Evolutionary conservation across 2,888 invertebrate genomes (phyloP).

Genomic region (Gerris lacustris): DNA sequence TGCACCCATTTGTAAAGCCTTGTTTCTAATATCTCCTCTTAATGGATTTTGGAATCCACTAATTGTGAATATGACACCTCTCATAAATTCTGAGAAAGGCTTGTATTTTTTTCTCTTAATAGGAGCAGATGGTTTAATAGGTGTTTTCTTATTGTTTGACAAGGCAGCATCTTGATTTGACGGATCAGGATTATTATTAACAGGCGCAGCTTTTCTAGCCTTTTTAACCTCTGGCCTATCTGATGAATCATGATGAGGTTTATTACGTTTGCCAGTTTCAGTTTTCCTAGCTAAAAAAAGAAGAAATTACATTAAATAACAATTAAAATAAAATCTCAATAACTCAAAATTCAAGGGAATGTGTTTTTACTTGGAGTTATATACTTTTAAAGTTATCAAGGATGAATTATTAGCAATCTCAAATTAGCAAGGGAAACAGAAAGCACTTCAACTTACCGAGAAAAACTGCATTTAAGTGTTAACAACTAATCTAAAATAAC

Average conservation of each 20-base stretch:
- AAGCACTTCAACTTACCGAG: too few relatives aligned
- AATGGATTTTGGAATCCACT: conserved; percentile 80
- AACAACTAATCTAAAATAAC: too few relatives aligned
- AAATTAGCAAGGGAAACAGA: too few relatives aligned
- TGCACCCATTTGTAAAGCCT: conserved; percentile 66
- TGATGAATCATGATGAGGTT: conserved; percentile 6
- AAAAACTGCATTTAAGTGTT: too few relatives aligned
- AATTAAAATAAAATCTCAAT: too few relatives aligned
- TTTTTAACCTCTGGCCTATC: conserved; percentile 9
- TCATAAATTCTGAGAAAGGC: conserved; percentile 48
- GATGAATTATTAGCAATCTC: too few relatives aligned
- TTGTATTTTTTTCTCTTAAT: conserved; percentile 23
- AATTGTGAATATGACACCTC: conserved; percentile 61
- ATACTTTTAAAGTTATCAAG: too few relatives aligned
- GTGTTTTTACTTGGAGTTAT: too few relatives aligned
- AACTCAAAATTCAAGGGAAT: too few relatives aligned
- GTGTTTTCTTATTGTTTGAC: not conserved
- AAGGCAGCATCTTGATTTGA: not conserved
- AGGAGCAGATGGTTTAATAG: conserved; percentile 15
- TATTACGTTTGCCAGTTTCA: conserved; percentile 10
- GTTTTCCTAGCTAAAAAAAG: conserved; percentile 5
- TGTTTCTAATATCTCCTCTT: conserved; percentile 52
- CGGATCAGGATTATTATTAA: not conserved
- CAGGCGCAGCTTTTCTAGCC: not conserved
- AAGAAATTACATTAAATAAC: not conserved